Evolutionary conservation across 2,113 vertebrate species (phyloP), one percentile per base, ranked within the genome.

Genomic region (Sylvia atricapilla): DNA sequence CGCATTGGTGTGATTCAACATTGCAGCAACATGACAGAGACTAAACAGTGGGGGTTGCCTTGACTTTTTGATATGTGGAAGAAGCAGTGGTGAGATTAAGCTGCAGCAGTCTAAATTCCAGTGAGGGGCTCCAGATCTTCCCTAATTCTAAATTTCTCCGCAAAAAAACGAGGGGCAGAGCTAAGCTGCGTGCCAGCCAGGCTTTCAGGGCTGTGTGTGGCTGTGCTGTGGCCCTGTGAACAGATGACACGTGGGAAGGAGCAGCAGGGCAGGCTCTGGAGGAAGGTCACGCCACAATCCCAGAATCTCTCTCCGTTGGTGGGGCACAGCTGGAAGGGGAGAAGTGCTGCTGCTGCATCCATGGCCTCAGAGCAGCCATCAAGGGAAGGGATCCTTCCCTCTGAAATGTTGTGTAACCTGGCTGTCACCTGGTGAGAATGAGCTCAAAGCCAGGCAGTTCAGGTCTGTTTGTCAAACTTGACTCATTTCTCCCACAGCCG

Each of bases 21-120:
- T 49, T 11, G 33, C 70, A 76, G 53, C 23, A 56, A n/a, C 7
- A 24, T 50, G 62, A 8, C 84, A 93, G 66, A 97, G 96, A 97
- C 95, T 95, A 97, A 97, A 97, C 97, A 97, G 58, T 24, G 56
- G 50, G 12, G 37, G 50, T 95, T 94, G 89, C 95, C 95, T 97
- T 96, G 96, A 90, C 82, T 52, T 82, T 22, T 78, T 88, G 93
- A 90, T 86, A 95, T 1, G 58, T 49, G 81, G 49, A 79, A 86
- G 72, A 70, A 62, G 25, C 43, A 67, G 30, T 15, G 39, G 25
- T 41, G 77, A 83, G 74, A 92, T 96, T 81, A 95, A 4, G 4
- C 23, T 31, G 23, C 82, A 90, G 66, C 74, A 92, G 88, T 58
- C 93, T 70, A 79, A 94, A 94, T 95, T 81, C 63, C 72, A 69